phyloP scores from a whole-genome alignment of 2,797 vertebrate genomes.

The Neosilurus mollespiculum region DNA sequence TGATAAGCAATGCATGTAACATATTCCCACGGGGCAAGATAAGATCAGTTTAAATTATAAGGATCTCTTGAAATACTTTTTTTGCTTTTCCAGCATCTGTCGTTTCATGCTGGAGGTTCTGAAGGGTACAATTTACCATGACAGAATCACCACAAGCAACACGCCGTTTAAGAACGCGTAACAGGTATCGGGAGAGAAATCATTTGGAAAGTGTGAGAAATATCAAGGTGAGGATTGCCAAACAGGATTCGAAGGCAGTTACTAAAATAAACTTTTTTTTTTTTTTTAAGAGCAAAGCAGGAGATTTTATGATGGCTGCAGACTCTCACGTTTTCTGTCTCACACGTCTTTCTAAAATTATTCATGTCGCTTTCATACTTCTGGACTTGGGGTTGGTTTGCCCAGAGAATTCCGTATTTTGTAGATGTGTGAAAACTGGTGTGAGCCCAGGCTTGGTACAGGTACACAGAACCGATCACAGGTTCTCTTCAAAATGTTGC shows the following conservation, averaged over 20 bases:
- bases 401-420: neutral
- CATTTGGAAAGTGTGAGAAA: slow-evolving; percentile 48
- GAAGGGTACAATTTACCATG: slow-evolving; percentile 56
- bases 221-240: neutral
- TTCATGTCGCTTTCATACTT: neutral
- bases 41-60: slow-evolving; percentile 39
- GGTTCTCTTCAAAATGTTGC: neutral
- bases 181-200: slow-evolving; percentile 61
- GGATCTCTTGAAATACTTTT: slow-evolving; percentile 34
- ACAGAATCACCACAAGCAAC: slow-evolving; percentile 56
- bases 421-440: neutral
- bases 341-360: neutral
- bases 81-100: slow-evolving; percentile 33
- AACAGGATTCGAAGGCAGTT: slow-evolving; percentile 2
- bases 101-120: slow-evolving; percentile 45
- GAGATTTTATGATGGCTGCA: neutral
- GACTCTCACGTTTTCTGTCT: neutral
- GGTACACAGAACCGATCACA: neutral
- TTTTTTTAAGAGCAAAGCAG: slow-evolving; percentile 32
- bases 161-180: slow-evolving; percentile 53
- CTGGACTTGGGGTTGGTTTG: neutral
- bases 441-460: neutral
- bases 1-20: slow-evolving; percentile 41
- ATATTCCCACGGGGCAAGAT: slow-evolving; percentile 31
- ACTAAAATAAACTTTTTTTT: slow-evolving; percentile 1